Evolutionary conservation across 2,888 invertebrate genomes (phyloP).

Genomic region (Hirtodrosophila trivittata): DNA sequence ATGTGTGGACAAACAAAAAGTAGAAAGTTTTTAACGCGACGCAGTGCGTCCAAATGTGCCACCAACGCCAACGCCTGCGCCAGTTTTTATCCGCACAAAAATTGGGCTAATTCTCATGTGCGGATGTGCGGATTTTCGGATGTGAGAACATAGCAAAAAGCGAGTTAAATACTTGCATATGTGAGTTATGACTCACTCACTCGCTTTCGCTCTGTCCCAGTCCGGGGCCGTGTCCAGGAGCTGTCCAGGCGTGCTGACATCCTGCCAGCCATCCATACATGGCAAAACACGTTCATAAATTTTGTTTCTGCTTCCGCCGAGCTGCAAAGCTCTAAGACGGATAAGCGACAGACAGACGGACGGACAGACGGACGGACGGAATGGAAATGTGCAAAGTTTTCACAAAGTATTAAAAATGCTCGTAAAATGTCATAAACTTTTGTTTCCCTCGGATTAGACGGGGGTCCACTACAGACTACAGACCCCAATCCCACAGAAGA

Average conservation of each 20-base stretch:
- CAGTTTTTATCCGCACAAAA: conserved; percentile 6
- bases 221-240: background rate
- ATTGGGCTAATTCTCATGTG: conserved; percentile 7
- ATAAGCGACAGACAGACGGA: conserved; percentile 45
- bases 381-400: conserved; percentile 68
- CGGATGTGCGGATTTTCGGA: too few species aligned
- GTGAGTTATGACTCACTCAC: background rate
- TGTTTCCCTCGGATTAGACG: conserved; percentile 67
- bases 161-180: conserved; percentile 11
- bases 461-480: conserved; percentile 47
- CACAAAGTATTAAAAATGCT: conserved; percentile 73
- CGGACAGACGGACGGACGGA: conserved; percentile 17
- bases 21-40: conserved; percentile 24
- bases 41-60: conserved; percentile 38
- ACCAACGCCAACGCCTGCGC: conserved; percentile 15
- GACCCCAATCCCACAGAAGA: conserved; percentile 3
- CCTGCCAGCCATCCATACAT: conserved; percentile 48
- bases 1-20: conserved; percentile 26
- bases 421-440: conserved; percentile 75
- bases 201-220: conserved; percentile 1
- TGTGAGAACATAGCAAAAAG: conserved; percentile 21
- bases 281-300: conserved; percentile 71
- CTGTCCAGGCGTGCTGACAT: conserved; percentile 20
- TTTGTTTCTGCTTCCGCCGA: conserved; percentile 58
- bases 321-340: conserved; percentile 59